Base-by-base conservation (phyloP, 2,113 vertebrate species). In the Tupaia tana region DNA sequence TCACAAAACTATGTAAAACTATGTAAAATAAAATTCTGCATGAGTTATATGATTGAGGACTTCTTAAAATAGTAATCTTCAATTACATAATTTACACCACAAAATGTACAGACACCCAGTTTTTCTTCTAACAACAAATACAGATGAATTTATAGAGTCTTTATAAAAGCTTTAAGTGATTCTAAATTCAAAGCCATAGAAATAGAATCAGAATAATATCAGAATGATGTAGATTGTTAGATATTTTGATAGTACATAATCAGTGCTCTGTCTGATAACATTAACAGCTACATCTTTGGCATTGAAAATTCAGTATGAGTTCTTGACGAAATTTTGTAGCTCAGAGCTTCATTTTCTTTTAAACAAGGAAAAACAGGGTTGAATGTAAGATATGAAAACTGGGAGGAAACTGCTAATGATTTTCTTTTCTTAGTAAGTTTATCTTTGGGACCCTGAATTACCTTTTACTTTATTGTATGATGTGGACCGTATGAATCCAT, bases 21-120 rank as follows among this genome's bases (percentile, higher is more conserved):
- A 98, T 97, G 97, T 97, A 98, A 98, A 96, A 98, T 97, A 98
- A 98, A 98, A 97, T 97, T 97, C 94, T 93, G 92, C 97, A 95
- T 95, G 94, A 98, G 88, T 97, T 93, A 98, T 93, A 98, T 97
- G 94, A 79, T 94, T 89, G 90, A 96, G 93, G 95, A 98, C 97
- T 95, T 98, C 98, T 98, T 98, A 98, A 98, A 99, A 98, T 98
- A 98, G 96, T 98, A 97, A 98, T 98, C 97, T 98, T 98, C 96
- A 98, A 96, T 98, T 98, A 99, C 97, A 98, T 98, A 98, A 98
- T 97, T 98, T 98, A 99, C 98, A 99, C 97, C 98, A 98, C 98
- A 98, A 98, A 99, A 98, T 99, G 98, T 98, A 99, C 98, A 98
- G 98, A 99, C 97, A 99, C 97, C 96, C 97, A 98, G 97, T 29